Conservation (phyloP, 2,888 invertebrate genomes). For the Theretra japonica region DNA sequence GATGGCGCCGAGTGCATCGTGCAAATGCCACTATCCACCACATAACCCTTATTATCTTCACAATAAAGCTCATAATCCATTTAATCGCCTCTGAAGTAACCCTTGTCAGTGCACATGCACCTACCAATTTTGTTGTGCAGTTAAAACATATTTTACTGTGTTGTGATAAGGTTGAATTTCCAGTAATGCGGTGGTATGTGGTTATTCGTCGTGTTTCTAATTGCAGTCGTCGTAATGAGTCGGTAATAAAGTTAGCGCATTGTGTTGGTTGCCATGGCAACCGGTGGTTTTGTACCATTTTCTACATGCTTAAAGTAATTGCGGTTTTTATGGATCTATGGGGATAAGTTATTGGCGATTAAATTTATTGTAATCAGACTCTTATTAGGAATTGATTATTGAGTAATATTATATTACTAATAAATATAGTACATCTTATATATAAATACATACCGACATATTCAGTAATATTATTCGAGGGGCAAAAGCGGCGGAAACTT, state of each 20-base stretch:
- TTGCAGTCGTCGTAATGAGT: constrained; percentile 58
- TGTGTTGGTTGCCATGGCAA: constrained; percentile 60
- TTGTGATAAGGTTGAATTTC: constrained; percentile 36
- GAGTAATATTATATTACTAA: too few relatives aligned
- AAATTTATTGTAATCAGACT: too few relatives aligned
- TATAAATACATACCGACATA: too few relatives aligned
- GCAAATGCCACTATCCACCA: neutral
- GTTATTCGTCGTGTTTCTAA: constrained; percentile 45
- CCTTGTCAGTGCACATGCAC: constrained; percentile 23
- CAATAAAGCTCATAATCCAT: constrained; percentile 35
- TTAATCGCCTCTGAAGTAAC: neutral
- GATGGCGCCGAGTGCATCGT: constrained; percentile 16
- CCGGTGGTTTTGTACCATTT: constrained; percentile 32
- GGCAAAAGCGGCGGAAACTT: too few relatives aligned
- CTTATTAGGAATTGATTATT: too few relatives aligned
- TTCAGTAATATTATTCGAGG: too few relatives aligned
- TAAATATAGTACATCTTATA: too few relatives aligned
- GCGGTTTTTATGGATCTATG: neutral
- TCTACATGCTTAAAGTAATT: constrained; percentile 2
- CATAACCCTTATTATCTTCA: constrained; percentile 30
- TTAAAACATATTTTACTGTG: constrained; percentile 31
- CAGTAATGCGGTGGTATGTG: constrained; percentile 22
- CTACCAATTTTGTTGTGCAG: constrained; percentile 22
- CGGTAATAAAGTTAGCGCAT: constrained; percentile 59
- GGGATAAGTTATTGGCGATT: too few relatives aligned